These are phyloP conservation scores for Trachymyrmex septentrionalis DNA, from an alignment of 1,140 invertebrate species.

Conservation along the genomic window DNA sequence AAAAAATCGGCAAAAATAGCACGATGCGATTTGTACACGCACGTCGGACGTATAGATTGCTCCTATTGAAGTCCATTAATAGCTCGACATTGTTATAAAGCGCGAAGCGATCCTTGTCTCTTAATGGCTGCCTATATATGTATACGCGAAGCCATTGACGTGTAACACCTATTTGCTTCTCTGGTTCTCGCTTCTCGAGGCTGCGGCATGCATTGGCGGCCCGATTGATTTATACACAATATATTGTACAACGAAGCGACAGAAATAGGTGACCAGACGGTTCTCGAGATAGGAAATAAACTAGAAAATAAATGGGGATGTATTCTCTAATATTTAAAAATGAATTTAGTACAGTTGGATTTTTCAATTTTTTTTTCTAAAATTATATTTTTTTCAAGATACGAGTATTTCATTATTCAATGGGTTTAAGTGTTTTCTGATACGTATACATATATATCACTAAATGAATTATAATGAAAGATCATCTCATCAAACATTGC, in stretches of 20 bases:
- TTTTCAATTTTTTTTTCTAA: not conserved
- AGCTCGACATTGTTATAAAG: conserved; percentile 71
- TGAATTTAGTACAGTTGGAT: not conserved
- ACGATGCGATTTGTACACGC: conserved; percentile 6
- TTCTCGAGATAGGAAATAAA: not conserved
- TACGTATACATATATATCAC: not conserved
- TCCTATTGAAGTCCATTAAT: conserved; percentile 70
- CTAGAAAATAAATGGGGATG: not conserved
- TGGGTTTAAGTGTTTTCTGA: not conserved
- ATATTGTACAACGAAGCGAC: conserved; percentile 2
- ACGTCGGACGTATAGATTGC: conserved; percentile 58
- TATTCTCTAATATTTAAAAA: conserved; percentile 48
- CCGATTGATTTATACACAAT: conserved; percentile 42
- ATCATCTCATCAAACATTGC: not conserved
- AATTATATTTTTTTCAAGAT: not conserved
- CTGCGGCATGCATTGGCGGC: not conserved
- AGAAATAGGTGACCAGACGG: not conserved
- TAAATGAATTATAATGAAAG: conserved; percentile 14
- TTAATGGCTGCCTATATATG: conserved; percentile 60
- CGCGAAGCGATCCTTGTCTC: conserved; percentile 70
- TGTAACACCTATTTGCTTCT: conserved; percentile 43
- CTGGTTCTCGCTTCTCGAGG: conserved; percentile 13
- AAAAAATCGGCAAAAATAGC: conserved; percentile 11
- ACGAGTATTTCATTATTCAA: not conserved
- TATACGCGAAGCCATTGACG: conserved; percentile 32